Percentiles rank a stretch among this genome's conserved stretches.
These are phyloP conservation scores for Cavia aperea DNA, from an alignment of 2,113 vertebrate species.

Conservation along the genomic window DNA sequence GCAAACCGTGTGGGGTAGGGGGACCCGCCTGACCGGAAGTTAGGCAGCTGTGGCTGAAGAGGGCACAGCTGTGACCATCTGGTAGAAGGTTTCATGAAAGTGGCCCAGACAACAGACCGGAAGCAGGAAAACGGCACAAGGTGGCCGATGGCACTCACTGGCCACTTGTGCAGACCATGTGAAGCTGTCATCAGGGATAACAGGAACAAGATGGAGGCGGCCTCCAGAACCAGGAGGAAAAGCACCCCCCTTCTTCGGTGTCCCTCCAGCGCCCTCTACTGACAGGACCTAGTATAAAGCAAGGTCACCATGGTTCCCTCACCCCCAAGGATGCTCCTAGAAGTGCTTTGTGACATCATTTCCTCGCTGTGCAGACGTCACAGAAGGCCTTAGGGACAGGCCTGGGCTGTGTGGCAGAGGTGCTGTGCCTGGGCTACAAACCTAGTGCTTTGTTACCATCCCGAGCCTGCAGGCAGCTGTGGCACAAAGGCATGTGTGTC, in stretches of 20 bases:
- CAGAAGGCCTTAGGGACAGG: not conserved
- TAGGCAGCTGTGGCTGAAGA: not conserved
- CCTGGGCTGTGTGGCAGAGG: not conserved
- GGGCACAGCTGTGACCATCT: not conserved
- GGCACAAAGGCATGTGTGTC: not conserved
- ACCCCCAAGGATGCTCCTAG: not conserved
- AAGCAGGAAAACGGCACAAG: not conserved
- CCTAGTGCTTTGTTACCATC: accelerated
- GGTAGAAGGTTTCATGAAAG: not conserved
- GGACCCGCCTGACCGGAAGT: accelerated
- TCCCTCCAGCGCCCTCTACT: not conserved
- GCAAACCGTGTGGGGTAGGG: too few relatives aligned
- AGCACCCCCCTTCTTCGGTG: not conserved
- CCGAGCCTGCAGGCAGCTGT: not conserved
- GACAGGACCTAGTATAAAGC: not conserved
- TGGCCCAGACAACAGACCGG: not conserved
- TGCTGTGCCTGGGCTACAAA: not conserved
- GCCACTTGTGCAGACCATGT: too few relatives aligned
- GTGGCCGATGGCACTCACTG: not conserved
- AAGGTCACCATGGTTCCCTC: not conserved
- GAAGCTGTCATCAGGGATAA: accelerated
- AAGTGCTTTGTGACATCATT: not conserved
- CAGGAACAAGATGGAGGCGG: not conserved
- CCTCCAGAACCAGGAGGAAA: accelerated
- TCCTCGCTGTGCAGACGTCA: not conserved